Conservation (phyloP, 2,797 vertebrate genomes). For the Siniperca scherzeri region DNA sequence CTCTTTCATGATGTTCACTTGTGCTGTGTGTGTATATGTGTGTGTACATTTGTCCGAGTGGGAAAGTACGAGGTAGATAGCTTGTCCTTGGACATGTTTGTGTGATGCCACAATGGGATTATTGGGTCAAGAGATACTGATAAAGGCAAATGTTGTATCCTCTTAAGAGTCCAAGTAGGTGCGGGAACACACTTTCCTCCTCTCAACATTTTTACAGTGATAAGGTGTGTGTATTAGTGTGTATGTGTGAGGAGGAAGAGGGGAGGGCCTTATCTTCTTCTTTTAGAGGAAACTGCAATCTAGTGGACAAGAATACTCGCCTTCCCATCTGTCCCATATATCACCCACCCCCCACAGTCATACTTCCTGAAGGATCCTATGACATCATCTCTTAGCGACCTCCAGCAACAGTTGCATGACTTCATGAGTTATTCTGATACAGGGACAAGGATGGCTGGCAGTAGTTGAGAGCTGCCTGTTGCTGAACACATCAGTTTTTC, state of each 20-base stretch:
- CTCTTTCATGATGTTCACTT: slow-evolving; percentile 65
- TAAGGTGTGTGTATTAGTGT: slow-evolving; percentile 41
- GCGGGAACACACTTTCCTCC: slow-evolving; percentile 37
- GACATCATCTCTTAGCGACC: slow-evolving; percentile 73
- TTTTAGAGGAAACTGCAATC: slow-evolving; percentile 54
- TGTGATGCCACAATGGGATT: slow-evolving; percentile 22
- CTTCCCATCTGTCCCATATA: slow-evolving; percentile 13
- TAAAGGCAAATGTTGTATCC: slow-evolving; percentile 41
- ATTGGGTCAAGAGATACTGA: slow-evolving; percentile 54
- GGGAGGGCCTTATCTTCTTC: slow-evolving; percentile 42
- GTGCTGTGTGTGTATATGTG: slow-evolving; percentile 34
- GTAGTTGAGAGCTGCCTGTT: slow-evolving; percentile 6
- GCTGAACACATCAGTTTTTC: background rate
- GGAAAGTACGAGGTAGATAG: background rate
- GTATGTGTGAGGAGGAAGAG: slow-evolving; percentile 19
- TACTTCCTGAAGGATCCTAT: slow-evolving; percentile 67
- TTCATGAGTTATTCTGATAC: slow-evolving; percentile 65
- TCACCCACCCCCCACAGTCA: slow-evolving; percentile 8
- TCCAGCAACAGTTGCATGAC: slow-evolving; percentile 61
- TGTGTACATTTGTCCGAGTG: slow-evolving; percentile 10
- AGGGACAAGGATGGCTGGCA: slow-evolving; percentile 13
- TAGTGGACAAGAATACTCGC: slow-evolving; percentile 50
- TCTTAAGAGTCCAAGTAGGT: slow-evolving; percentile 48
- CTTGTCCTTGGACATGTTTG: slow-evolving; percentile 25
- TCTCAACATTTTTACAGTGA: slow-evolving; percentile 58